Base-by-base conservation (phyloP, 2,888 invertebrate species). In the Zygaena filipendulae region DNA sequence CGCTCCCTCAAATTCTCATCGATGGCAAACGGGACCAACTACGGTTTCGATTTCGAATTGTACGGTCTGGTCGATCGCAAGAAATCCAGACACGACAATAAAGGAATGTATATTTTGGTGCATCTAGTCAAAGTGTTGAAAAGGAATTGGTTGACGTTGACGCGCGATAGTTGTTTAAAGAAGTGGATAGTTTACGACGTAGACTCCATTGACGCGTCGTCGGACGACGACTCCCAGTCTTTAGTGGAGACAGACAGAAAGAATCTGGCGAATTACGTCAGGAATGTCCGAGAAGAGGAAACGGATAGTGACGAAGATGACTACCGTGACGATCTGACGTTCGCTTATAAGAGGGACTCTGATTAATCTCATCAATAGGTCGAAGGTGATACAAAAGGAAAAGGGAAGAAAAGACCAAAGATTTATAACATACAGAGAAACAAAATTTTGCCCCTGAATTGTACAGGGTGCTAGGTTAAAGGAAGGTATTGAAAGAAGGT, bases 101-200 rank as follows among this genome's bases (percentile, higher is more conserved):
- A 66, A 48, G 74, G 74, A 0, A 59, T 61, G 3, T 70, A 72
- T 20, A 58, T 81, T n/a, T 39, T 54, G 11, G 53, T 79, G 0
- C 59, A 49, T 13, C 27, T 80, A 4, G 25, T 10, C 2, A 74
- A 75, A 44, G 21, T 68, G 4, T 37, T 66, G 20, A 36, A 49
- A 1, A 63, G 40, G 3, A 64, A 54, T 16, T 81, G 81, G 81
- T 25, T 62, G 4, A 53, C 51, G 0, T 39, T 81, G 12, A 55
- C 59, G 0, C 63, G 44, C 35, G 56, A 57, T 11, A 36, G 38
- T 3, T 35, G 36, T 2, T 33, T 55, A 1, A 51, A 47, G 11
- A 71, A 66, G 30, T 75, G 74, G 68, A 69, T 80, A 11, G 46
- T 54, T 0, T 77, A 72, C 32, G 75, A 75, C 19, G 42, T 60